A percentile compares a stretch with the other conserved stretches of the same genome.
Evolutionary conservation across 2,113 vertebrate species (phyloP).

Genomic region (Gulo gulo): DNA sequence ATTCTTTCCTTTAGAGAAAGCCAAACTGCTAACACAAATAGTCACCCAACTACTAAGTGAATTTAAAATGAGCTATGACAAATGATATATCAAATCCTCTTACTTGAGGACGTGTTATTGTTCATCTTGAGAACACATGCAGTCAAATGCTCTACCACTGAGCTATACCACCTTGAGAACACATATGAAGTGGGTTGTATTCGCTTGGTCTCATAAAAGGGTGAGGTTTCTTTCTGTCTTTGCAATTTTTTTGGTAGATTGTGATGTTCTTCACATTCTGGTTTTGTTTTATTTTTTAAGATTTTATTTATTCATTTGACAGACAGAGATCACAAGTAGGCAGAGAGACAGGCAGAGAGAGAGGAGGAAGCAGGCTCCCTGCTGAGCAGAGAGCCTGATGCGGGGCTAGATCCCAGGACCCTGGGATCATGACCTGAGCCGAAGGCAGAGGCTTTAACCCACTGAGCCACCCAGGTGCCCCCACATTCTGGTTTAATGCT

Average conservation of each 20-base stretch:
- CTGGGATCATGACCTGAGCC: too few relatives aligned
- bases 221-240: background rate
- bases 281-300: background rate
- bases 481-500: background rate
- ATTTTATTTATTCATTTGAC: too few relatives aligned
- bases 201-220: background rate
- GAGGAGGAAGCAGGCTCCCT: too few relatives aligned
- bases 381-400: too few relatives aligned
- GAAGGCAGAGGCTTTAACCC: too few relatives aligned
- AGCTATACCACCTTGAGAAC: background rate
- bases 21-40: background rate
- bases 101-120: background rate
- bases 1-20: too few relatives aligned
- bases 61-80: background rate
- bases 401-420: too few relatives aligned
- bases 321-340: too few relatives aligned
- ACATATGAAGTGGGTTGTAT: background rate
- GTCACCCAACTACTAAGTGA: background rate
- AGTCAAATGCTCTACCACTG: too few relatives aligned
- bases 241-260: background rate
- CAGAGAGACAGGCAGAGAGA: too few relatives aligned
- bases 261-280: background rate
- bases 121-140: background rate
- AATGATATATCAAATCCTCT: background rate
- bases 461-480: too few relatives aligned